Evolutionary conservation across 2,888 invertebrate genomes (phyloP).

Genomic region (Folsomia candida): DNA sequence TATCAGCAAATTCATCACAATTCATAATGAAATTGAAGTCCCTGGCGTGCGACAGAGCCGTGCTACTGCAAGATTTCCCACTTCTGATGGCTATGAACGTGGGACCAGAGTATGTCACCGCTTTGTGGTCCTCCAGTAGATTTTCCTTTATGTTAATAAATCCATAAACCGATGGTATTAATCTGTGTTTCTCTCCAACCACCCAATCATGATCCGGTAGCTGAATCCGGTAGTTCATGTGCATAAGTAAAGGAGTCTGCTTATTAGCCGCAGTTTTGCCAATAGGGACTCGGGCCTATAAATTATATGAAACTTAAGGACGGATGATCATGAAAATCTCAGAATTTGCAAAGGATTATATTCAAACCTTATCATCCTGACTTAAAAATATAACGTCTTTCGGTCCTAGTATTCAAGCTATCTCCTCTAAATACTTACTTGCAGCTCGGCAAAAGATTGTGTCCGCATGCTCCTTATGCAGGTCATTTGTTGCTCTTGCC

Average conservation of each 20-base stretch:
- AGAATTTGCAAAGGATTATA: too few species aligned
- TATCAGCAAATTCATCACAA: constrained; percentile 44
- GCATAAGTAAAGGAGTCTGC: constrained; percentile 52
- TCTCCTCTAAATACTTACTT: constrained; percentile 48
- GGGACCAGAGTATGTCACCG: constrained; percentile 54
- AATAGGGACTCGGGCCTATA: too few species aligned
- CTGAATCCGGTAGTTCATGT: constrained; percentile 50
- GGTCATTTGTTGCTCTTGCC: constrained; percentile 27
- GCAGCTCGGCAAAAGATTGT: constrained; percentile 49
- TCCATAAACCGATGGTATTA: constrained; percentile 53
- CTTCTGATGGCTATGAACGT: constrained; percentile 54
- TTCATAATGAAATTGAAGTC: constrained; percentile 50
- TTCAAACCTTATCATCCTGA: constrained; percentile 50
- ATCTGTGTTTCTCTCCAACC: constrained; percentile 52
- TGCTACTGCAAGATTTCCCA: constrained; percentile 51
- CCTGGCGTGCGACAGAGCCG: constrained; percentile 49
- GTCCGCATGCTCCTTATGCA: constrained; percentile 50
- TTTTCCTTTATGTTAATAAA: neutral
- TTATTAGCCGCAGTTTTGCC: too few species aligned
- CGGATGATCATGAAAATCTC: too few species aligned
- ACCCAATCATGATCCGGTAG: constrained; percentile 53
- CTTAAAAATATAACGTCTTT: constrained; percentile 17
- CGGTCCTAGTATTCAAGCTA: constrained; percentile 50
- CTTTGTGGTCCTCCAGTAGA: too few species aligned
- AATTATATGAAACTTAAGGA: too few species aligned